Conservation (phyloP, 2,888 invertebrate species). For the Stegophylla sp. region DNA sequence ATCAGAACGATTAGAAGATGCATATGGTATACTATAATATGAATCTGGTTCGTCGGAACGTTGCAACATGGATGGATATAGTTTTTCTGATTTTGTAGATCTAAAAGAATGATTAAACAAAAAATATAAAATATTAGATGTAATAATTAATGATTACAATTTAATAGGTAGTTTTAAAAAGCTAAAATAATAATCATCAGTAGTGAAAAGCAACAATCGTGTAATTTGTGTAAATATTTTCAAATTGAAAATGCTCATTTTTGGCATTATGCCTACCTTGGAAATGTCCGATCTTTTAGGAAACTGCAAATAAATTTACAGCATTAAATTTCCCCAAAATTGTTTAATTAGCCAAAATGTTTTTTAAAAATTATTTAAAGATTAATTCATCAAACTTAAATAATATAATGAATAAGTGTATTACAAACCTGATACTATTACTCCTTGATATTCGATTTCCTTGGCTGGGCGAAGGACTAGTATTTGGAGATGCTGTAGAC, state of each 20-base stretch:
- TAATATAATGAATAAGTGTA: neutral
- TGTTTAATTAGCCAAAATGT: conserved; percentile 10
- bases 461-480: conserved; percentile 60
- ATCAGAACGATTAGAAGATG: conserved; percentile 61
- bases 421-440: conserved; percentile 86
- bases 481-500: conserved; percentile 64
- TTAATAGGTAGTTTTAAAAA: neutral
- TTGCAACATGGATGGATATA: conserved; percentile 90
- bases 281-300: conserved; percentile 90
- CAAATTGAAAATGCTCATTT: conserved; percentile 39
- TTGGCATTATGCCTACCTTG: conserved; percentile 74
- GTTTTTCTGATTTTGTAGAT: conserved; percentile 93
- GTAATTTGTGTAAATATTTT: conserved; percentile 30
- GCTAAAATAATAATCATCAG: conserved; percentile 29
- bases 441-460: conserved; percentile 69
- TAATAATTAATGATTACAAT: conserved; percentile 6
- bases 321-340: conserved; percentile 57
- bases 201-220: conserved; percentile 54
- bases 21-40: conserved; percentile 74
- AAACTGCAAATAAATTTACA: conserved; percentile 70
- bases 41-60: conserved; percentile 81
- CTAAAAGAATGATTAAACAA: conserved; percentile 67
- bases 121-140: neutral
- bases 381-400: neutral
- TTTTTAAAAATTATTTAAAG: conserved; percentile 14